phyloP scores from a whole-genome alignment of 2,888 invertebrate species.

The Tryphoninae sp. region DNA sequence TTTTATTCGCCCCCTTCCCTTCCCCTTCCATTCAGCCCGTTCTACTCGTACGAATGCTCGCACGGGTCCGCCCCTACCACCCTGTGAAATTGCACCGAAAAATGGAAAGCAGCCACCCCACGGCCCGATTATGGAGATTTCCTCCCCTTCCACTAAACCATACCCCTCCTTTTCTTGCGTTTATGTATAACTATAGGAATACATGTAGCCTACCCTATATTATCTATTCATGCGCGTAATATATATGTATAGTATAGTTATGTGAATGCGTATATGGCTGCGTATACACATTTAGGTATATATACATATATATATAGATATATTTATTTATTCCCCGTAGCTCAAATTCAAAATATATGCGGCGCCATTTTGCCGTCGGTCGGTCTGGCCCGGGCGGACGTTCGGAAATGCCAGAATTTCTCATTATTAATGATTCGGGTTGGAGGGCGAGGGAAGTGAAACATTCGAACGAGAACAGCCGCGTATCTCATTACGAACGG shows the following conservation, averaged over 20 bases:
- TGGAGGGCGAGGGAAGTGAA: slow-evolving; percentile 1
- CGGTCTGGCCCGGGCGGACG: slow-evolving; percentile 38
- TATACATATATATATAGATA: slow-evolving; percentile 26
- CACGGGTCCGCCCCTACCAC: slow-evolving; percentile 41
- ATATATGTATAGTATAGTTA: too few relatives aligned
- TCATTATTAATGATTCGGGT: slow-evolving; percentile 34
- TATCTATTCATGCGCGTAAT: slow-evolving; percentile 11
- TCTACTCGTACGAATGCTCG: slow-evolving; percentile 53
- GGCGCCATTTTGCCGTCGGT: slow-evolving; percentile 33
- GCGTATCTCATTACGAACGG: slow-evolving; percentile 7
- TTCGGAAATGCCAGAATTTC: slow-evolving; percentile 28
- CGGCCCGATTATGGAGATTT: slow-evolving; percentile 59
- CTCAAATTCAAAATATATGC: slow-evolving; percentile 49
- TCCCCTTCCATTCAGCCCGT: background rate
- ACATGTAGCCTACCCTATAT: slow-evolving; percentile 25
- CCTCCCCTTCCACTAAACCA: background rate
- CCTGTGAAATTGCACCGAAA: slow-evolving; percentile 64
- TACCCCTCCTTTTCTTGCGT: slow-evolving; percentile 12
- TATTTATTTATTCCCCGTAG: slow-evolving; percentile 34
- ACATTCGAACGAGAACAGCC: slow-evolving; percentile 36
- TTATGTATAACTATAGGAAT: slow-evolving; percentile 16
- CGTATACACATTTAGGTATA: background rate
- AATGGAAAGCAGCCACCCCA: slow-evolving; percentile 60
- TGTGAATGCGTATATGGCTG: too few relatives aligned
- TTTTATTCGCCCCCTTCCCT: slow-evolving; percentile 7